A percentile compares a stretch with the other conserved stretches of the same genome.
These are phyloP conservation scores for Cylloceria caligata DNA, from an alignment of 2,888 invertebrate species.

Conservation along the genomic window DNA sequence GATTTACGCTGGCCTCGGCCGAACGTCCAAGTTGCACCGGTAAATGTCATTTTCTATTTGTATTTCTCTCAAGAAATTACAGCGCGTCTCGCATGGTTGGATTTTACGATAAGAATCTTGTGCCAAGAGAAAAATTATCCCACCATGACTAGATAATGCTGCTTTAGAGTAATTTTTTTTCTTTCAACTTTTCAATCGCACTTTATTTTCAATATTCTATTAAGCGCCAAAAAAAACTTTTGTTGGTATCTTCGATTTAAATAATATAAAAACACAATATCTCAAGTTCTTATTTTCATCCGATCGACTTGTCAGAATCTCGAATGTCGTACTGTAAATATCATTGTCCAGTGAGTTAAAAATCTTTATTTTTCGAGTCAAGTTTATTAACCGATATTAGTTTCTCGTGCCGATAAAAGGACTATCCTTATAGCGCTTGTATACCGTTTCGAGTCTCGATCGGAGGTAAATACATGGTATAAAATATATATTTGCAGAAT, in stretches of 20 bases:
- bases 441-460: no score
- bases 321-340: conserved; percentile 11
- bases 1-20: background rate
- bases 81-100: background rate
- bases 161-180: background rate
- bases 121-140: conserved; percentile 1
- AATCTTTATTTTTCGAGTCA: background rate
- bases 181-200: background rate
- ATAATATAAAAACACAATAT: no score
- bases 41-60: background rate
- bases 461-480: background rate
- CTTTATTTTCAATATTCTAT: background rate
- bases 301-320: background rate
- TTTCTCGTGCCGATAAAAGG: background rate
- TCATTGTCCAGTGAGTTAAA: background rate
- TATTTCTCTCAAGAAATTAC: background rate
- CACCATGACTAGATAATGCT: background rate
- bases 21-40: background rate
- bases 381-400: background rate
- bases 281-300: no score
- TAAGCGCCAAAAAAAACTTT: background rate
- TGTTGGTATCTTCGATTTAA: no score
- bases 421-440: no score
- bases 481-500: background rate
- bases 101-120: background rate